These are phyloP conservation scores for Coelopa pilipes DNA, from an alignment of 2,888 invertebrate genomes.

Conservation along the genomic window DNA sequence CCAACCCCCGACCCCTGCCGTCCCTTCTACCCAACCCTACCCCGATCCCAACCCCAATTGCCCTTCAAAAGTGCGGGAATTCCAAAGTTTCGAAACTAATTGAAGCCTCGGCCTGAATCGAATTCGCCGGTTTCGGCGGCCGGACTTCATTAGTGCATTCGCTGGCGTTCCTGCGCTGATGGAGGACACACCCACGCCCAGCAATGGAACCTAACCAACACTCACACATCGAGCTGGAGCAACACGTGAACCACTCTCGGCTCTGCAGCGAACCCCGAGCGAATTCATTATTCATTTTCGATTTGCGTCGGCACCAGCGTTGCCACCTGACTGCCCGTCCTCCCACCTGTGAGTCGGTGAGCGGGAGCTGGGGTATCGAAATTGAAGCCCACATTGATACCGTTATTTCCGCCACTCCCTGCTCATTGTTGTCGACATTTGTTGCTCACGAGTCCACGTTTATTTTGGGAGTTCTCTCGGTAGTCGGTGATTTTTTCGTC, in stretches of 20 bases:
- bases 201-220: neutral
- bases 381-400: neutral
- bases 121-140: neutral
- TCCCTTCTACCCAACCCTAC: no score
- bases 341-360: neutral
- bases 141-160: no score
- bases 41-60: no score
- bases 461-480: no score
- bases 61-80: neutral
- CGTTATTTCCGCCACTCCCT: neutral
- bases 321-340: no score
- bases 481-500: no score
- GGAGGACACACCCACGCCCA: neutral
- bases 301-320: neutral
- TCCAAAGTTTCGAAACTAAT: neutral
- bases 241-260: conserved; percentile 11
- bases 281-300: conserved; percentile 27
- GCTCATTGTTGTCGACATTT: no score
- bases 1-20: no score
- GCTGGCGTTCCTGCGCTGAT: no score
- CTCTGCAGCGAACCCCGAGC: conserved; percentile 3
- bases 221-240: neutral
- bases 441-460: no score
- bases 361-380: neutral
- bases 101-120: neutral